Evolutionary conservation across 1,140 invertebrate species (phyloP), one percentile per base, ranked within the genome.

Genomic region (Heliconius congener): DNA sequence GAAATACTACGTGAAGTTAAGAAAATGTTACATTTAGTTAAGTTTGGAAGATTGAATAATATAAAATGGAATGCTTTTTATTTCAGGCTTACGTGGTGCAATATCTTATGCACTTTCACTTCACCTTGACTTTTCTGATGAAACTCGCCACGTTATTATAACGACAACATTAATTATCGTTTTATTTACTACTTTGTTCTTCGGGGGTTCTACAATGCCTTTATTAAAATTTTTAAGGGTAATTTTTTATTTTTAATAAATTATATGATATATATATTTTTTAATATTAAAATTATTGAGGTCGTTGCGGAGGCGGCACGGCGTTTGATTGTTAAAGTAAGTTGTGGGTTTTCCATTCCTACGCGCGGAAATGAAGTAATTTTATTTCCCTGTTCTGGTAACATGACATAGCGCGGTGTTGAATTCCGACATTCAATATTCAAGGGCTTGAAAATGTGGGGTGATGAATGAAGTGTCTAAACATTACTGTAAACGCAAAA

Each of bases 101-200:
- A 99, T 99, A 93, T 99, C 99, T 1, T 99, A 99, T 95, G 99
- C 99, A 6, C 95, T 99, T 0, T 99, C 98, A 13, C 96, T 99
- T 50, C 99, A 99, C 95, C 96, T 99, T 80, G 98, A 99, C 85
- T 97, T 99, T 90, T 98, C 97, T 80, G 97, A 98, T 91, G 98
- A 99, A 93, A 99, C 98, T 4, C 96, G 98, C 5, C 98, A 98
- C 87, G 98, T 99, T 8, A 97, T 99, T 73, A 99, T 99, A 72
- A 99, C 99, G 6, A 99, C 98, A 0, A 99, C 99, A 0, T 95
- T 99, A 1, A 99, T 99, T 80, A 99, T 99, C 81, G 98, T 99
- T 3, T 95, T 99, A 16, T 98, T 99, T 83, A 99, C 99, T 1
- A 98, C 98, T 1, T 93, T 99, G 27, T 96, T 99, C 85, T 97